phyloP scores from a whole-genome alignment of 1,140 invertebrate species.

The Mycetomoellerius zeteki region DNA sequence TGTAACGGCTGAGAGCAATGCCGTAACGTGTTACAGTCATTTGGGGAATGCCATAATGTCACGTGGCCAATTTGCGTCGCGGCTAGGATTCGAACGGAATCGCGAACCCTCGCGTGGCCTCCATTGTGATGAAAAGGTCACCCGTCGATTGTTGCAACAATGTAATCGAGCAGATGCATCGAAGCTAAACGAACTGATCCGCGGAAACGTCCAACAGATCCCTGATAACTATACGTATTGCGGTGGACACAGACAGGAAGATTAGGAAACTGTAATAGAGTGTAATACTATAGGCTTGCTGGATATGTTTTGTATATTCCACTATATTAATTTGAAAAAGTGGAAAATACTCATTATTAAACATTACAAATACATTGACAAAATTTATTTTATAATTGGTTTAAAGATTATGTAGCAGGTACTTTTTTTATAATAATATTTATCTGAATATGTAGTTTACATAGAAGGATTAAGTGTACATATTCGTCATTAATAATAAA shows the following conservation, averaged over 20 bases:
- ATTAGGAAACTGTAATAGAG: not conserved
- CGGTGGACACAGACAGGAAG: not conserved
- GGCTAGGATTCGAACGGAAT: conserved; percentile 57
- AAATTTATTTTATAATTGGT: not conserved
- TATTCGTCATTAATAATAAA: not conserved
- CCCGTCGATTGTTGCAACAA: conserved; percentile 55
- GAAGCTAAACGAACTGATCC: conserved; percentile 24
- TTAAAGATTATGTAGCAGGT: not conserved
- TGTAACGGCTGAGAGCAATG: conserved; percentile 68
- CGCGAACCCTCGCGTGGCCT: conserved; percentile 37
- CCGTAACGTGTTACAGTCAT: conserved; percentile 73
- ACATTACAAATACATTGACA: not conserved
- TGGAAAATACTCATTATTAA: not conserved
- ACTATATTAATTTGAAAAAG: not conserved
- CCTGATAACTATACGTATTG: not conserved
- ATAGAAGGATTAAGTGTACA: not conserved
- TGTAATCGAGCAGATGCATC: conserved; percentile 30
- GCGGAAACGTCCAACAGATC: not conserved
- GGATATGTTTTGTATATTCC: not conserved
- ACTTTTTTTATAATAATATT: not conserved
- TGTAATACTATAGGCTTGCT: not conserved
- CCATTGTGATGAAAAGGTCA: conserved; percentile 50
- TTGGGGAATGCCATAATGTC: conserved; percentile 74
- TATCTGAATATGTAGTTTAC: not conserved
- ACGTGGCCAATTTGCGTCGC: conserved; percentile 74